Base-by-base conservation (phyloP, 2,888 invertebrate species). In the Oscheius onirici region DNA sequence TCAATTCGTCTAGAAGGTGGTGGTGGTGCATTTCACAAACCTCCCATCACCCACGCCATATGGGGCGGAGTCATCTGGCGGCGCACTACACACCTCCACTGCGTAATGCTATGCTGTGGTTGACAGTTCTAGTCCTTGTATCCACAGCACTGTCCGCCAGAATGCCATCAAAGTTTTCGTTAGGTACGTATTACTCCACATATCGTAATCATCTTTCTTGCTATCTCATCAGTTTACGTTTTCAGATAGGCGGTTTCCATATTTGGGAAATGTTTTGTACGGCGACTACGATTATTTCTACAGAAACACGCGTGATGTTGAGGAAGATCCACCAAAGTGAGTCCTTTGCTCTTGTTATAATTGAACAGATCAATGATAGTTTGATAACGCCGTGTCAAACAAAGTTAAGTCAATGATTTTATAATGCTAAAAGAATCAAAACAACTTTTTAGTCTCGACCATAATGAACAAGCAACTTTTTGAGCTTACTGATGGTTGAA, bases 71-170 rank as follows among this genome's bases (percentile, higher is more conserved):
- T 28, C 60, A 41, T 26, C 63, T 17, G 58, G 40, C 43, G 44
- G 60, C 43, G 60, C 60, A 24, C 60, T 63, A 28, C 63, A 49
- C 44, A 26, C 63, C 22, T 24, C 63, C 58, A 58, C 63, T 49
- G 49, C 63, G 63, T 63, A 63, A 63, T 63, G 63, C 63, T 63
- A 63, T 63, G 63, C 63, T 63, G 63, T 63, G 63, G 63, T 26
- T 63, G 63, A 63, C 63, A 49, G 63, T 63, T 26, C 24, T 63
- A 44, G 44, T 63, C 49, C 63, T 63, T n/a, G 46, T 63, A 24
- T 49, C 49, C 49, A 46, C 46, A 41, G 41, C 58, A 24, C 8
- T 63, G 15, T 46, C 63, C 26, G 22, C 24, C 44, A 41, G 44
- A 60, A 43, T 44, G 60, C 60, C 60, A 20, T n/a, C 49, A 15